Base-by-base conservation (phyloP, 2,888 invertebrate species). In the Trachelus troglodyta region DNA sequence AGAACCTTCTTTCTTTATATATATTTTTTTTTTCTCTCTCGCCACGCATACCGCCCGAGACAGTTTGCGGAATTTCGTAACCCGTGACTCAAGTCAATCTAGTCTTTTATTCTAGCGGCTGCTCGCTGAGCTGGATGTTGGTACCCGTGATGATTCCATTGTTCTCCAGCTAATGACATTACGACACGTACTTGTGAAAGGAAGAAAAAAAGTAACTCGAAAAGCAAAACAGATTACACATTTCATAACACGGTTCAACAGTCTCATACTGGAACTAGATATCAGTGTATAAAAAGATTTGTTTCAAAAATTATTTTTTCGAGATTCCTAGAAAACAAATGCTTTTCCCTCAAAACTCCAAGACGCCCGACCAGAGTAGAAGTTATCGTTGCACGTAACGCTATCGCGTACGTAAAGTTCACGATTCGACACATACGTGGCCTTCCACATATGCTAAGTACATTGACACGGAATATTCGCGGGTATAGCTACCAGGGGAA, bases 381-480 rank as follows among this genome's bases (percentile, higher is more conserved):
- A 35, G 68, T 77, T 71, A 40, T 75, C 71, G 34, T 69, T 31
- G 9, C 56, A 23, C 23, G 2, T 23, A 9, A 56, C 23, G 56
- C 35, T 3, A 3, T 56, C 56, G 23, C 15, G 6, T 56, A 56
- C 9, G 23, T 56, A 23, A 23, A 56, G 56, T 23, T 56, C 56
- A 56, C 23, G 56, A 40, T 15, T 75, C 40, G 33, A 33, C 33
- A 69, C 33, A 74, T 34, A 74, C 74, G 34, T 74, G 77, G 77
- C 69, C 71, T 23, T 56, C 56, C 56, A 79, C 78, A 80, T 81
- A 77, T 79, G 69, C 75, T 76, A 82, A 83, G 85, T 86, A 82
- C 87, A 82, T 87, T 87, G 86, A 87, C 86, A 84, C 86, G 82
- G 79, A 80, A 83, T 82, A 82, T 78, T 78, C 81, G 80, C 79